Evolutionary conservation across 2,888 invertebrate species (phyloP).

Genomic region (Arenicola marina): DNA sequence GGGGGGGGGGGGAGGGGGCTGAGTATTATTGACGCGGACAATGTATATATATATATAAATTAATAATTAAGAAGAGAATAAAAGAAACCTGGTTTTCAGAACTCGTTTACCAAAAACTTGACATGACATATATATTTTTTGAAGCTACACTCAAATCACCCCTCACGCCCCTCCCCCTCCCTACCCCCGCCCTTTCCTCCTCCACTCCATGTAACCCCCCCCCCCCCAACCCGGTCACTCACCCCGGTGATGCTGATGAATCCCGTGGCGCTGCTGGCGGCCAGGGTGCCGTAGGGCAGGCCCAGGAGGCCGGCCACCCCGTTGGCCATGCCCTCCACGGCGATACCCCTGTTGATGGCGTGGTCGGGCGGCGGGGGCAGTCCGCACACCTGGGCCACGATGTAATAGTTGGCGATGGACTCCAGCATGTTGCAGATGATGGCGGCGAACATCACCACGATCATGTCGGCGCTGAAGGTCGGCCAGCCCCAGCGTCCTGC

Average conservation of each 20-base stretch:
- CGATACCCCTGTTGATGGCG: slow-evolving; percentile 45
- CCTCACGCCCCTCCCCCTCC: too few species aligned
- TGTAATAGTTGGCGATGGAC: slow-evolving; percentile 14
- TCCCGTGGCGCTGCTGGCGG: slow-evolving; percentile 84
- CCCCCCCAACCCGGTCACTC: slow-evolving; percentile 9
- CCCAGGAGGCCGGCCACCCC: slow-evolving; percentile 81
- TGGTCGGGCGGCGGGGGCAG: slow-evolving; percentile 16
- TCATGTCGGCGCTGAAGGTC: slow-evolving; percentile 1
- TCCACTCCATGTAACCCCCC: too few species aligned
- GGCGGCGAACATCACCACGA: slow-evolving; percentile 13
- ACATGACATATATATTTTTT: too few species aligned
- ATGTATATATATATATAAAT: not conserved
- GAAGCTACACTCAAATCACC: too few species aligned
- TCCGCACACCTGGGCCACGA: slow-evolving; percentile 6
- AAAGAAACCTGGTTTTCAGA: too few species aligned
- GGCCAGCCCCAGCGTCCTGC: slow-evolving; percentile 15
- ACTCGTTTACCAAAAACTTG: too few species aligned
- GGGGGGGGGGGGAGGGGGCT: too few species aligned
- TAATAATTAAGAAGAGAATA: not conserved
- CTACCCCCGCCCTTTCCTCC: too few species aligned
- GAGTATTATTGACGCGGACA: too few species aligned
- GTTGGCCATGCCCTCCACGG: slow-evolving; percentile 79
- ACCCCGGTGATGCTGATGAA: slow-evolving; percentile 83
- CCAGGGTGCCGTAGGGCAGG: slow-evolving; percentile 82
- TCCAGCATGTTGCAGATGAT: slow-evolving; percentile 14